A percentile compares a stretch with the other conserved stretches of the same genome.
Evolutionary conservation across 2,113 vertebrate genomes (phyloP).

Genomic region (Climacteris rufus): DNA sequence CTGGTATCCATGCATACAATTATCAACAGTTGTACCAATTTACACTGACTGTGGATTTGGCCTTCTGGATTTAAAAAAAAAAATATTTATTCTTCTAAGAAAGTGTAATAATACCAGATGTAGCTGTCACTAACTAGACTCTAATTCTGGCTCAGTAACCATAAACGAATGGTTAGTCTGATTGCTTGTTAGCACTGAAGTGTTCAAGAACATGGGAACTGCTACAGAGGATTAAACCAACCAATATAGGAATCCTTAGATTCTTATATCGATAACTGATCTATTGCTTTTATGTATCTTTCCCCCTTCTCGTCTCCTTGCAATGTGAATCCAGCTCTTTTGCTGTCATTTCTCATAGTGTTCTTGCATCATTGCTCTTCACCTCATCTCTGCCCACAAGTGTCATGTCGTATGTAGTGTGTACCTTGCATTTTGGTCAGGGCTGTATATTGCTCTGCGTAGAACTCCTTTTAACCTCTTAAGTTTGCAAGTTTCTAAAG

Average conservation of each 20-base stretch:
- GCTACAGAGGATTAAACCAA: not conserved
- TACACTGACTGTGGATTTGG: not conserved
- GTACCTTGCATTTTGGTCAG: not conserved
- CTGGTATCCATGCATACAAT: accelerated
- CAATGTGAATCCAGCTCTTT: not conserved
- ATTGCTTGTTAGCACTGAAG: not conserved
- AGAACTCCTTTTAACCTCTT: not conserved
- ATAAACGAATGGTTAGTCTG: not conserved
- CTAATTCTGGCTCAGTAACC: not conserved
- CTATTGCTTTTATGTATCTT: not conserved
- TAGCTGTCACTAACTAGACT: not conserved
- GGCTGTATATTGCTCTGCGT: not conserved
- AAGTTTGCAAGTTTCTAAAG: not conserved
- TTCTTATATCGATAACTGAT: not conserved
- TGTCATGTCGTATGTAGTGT: not conserved
- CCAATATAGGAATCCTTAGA: not conserved
- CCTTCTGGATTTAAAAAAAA: too few relatives aligned
- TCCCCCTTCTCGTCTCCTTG: too few relatives aligned
- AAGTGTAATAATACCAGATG: not conserved
- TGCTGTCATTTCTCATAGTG: not conserved
- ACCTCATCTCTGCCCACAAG: not conserved
- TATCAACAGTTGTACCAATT: not conserved
- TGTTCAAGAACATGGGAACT: not conserved
- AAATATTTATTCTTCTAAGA: not conserved
- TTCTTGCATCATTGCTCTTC: not conserved